These are phyloP conservation scores for Cantharis nigra DNA, from an alignment of 2,888 invertebrate genomes.

Conservation along the genomic window DNA sequence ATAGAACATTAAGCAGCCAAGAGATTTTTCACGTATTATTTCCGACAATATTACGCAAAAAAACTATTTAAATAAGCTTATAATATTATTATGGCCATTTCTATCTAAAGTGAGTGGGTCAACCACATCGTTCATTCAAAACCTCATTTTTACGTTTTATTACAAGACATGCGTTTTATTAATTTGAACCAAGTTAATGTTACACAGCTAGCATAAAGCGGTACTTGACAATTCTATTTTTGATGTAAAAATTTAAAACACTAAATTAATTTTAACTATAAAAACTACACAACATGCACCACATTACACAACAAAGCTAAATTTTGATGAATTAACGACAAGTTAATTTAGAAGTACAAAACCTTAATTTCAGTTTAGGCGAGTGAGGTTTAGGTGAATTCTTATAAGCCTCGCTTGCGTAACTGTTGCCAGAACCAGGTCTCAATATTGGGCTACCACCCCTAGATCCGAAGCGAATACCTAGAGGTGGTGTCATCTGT, in stretches of 20 bases:
- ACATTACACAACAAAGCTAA: constrained; percentile 42
- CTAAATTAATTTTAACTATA: not conserved
- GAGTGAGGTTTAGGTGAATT: constrained; percentile 73
- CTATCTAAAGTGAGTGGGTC: not conserved
- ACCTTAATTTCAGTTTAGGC: constrained; percentile 93
- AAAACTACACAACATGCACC: constrained; percentile 34
- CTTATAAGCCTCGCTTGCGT: constrained; percentile 60
- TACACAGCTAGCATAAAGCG: not conserved
- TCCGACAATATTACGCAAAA: not conserved
- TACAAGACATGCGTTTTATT: not conserved
- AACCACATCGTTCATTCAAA: not conserved
- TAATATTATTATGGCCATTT: not conserved
- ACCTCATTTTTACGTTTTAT: not conserved
- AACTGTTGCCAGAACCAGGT: constrained; percentile 64
- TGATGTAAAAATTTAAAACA: not conserved
- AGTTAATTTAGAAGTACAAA: constrained; percentile 40
- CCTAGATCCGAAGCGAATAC: constrained; percentile 49
- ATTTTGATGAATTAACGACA: constrained; percentile 32
- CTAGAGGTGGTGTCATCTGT: constrained; percentile 72
- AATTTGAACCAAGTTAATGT: not conserved
- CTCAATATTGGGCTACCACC: constrained; percentile 63
- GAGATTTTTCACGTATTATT: not conserved
- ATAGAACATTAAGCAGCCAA: not conserved
- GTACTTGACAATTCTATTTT: not conserved
- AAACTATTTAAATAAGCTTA: too few species aligned